Evolutionary conservation across 2,888 invertebrate species (phyloP).

Genomic region (Paralinhomoeus sp.): DNA sequence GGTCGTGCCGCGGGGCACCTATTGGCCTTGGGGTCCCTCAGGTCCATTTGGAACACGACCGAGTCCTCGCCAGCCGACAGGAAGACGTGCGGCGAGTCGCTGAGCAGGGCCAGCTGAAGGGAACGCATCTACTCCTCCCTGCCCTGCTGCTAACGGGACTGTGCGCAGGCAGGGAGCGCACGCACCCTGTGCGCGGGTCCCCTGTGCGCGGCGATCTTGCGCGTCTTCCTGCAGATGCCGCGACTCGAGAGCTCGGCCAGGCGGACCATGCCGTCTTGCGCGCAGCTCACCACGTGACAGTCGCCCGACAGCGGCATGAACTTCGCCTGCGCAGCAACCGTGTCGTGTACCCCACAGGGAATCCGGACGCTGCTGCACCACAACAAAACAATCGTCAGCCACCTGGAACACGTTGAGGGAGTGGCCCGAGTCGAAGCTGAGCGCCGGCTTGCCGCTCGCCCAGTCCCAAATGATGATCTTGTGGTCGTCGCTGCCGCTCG

Average conservation of each 20-base stretch:
- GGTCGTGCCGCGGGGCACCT: slow-evolving; percentile 27
- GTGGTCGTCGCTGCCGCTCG: slow-evolving; percentile 73
- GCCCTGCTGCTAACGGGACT: too few relatives aligned
- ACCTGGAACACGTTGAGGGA: slow-evolving; percentile 63
- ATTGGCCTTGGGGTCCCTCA: slow-evolving; percentile 45
- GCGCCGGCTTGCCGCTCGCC: slow-evolving; percentile 43
- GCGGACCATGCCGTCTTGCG: slow-evolving; percentile 63
- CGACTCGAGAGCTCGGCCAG: slow-evolving; percentile 35
- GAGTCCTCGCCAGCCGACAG: slow-evolving; percentile 75
- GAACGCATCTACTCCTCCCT: not conserved
- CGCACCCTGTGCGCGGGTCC: slow-evolving; percentile 55
- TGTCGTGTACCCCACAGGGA: slow-evolving; percentile 2
- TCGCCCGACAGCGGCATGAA: slow-evolving; percentile 57
- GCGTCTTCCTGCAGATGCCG: slow-evolving; percentile 35
- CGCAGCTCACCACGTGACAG: slow-evolving; percentile 61
- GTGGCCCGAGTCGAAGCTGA: slow-evolving; percentile 56
- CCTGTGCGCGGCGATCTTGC: slow-evolving; percentile 43
- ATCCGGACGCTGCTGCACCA: not conserved
- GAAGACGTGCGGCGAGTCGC: slow-evolving; percentile 47
- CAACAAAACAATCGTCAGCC: too few relatives aligned
- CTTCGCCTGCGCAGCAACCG: slow-evolving; percentile 46
- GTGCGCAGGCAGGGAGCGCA: too few relatives aligned
- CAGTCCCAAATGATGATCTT: slow-evolving; percentile 72
- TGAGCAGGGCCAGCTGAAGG: slow-evolving; percentile 42
- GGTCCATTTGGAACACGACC: slow-evolving; percentile 52